phyloP scores from a whole-genome alignment of 1,140 invertebrate genomes.

The Drosophila sproati region DNA sequence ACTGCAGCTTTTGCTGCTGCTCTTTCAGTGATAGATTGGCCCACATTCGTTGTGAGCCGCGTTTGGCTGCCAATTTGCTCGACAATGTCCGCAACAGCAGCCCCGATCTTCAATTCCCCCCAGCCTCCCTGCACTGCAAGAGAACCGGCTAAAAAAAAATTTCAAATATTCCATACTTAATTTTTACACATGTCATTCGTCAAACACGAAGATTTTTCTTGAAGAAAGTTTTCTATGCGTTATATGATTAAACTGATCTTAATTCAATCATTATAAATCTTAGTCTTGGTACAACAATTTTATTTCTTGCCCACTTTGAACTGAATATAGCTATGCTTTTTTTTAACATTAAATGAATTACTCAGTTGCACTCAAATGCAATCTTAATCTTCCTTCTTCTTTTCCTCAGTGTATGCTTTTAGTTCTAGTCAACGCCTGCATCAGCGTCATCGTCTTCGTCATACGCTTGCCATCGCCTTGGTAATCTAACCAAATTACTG shows the following conservation, averaged over 20 bases:
- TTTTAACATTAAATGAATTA: not conserved
- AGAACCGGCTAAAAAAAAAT: too few species aligned
- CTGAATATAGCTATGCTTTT: too few species aligned
- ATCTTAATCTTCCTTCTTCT: not conserved
- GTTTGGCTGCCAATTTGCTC: constrained; percentile 35
- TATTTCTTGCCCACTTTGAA: too few species aligned
- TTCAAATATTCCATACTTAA: too few species aligned
- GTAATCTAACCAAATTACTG: constrained; percentile 83
- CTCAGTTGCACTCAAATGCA: not conserved
- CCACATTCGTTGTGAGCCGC: constrained; percentile 68
- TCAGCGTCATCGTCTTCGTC: constrained; percentile 9
- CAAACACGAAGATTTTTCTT: too few species aligned
- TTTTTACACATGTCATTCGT: too few species aligned
- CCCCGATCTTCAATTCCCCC: constrained; percentile 16
- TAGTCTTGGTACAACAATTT: too few species aligned
- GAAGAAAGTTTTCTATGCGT: too few species aligned
- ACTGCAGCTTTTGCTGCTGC: constrained; percentile 17
- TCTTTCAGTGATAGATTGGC: constrained; percentile 74
- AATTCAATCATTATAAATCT: too few species aligned
- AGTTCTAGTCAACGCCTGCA: constrained; percentile 8
- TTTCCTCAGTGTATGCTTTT: constrained; percentile 6
- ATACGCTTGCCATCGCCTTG: constrained; percentile 59
- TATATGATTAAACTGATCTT: too few species aligned
- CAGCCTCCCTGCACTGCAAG: not conserved
- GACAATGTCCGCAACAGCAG: constrained; percentile 45